Base-by-base conservation (phyloP, 2,797 vertebrate species). In the Spea hammondii region DNA sequence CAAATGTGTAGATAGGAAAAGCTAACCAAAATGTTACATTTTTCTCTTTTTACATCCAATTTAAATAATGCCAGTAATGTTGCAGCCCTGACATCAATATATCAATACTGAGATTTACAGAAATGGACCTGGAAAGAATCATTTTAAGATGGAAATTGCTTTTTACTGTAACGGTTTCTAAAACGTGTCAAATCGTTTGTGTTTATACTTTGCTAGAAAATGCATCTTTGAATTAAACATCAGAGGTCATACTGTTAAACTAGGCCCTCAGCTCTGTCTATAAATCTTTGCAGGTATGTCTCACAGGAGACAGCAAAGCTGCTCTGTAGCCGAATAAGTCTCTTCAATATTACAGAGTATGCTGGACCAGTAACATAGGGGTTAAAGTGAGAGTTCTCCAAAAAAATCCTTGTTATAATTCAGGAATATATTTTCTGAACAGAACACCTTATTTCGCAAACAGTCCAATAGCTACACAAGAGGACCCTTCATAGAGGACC, bases 251-350 rank as follows among this genome's bases (percentile, higher is more conserved):
- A 1, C 17, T 32, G 60, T 68, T 59, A 45, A 68, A 50, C 45
- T 57, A 59, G 72, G 78, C 78, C 32, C 67, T 65, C 51, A 47
- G 57, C 51, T 12, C 32, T 80, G 66, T 32, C 74, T 47, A 70
- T 65, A 57, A 70, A 75, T 80, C 67, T 53, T 13, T 69, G 46
- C 14, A 17, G 45, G 46, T 14, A 54, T 77, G 49, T 50, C 59
- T 69, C 55, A 6, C 47, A 74, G n/a, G 59, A 65, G 48, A 62
- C 72, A 54, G n/a, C 17, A 65, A 7, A 46, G 44, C 65, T 68
- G 44, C 46, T 32, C n/a, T 62, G 2, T 62, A 62, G 59, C 6
- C 14, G 14, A 32, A 62, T 62, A 17, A 32, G 59, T 9, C 59
- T 17, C 10, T 62, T 62, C 12, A 62, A 8, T 32, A 2, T 62